These are phyloP conservation scores for Polymixis lichenea DNA, from an alignment of 2,888 invertebrate genomes.

Conservation along the genomic window DNA sequence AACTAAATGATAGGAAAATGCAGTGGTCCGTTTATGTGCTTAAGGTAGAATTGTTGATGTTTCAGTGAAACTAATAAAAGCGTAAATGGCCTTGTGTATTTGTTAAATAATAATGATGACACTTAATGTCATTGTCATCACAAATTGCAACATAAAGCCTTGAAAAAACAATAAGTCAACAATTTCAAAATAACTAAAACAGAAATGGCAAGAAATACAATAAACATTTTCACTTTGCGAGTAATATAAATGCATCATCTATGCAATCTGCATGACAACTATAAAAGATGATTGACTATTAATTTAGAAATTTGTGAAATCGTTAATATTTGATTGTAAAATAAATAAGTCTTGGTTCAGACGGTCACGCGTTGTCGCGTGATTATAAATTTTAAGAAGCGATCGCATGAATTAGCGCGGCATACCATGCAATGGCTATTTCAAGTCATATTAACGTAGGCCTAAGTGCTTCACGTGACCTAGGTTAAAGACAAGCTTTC, in stretches of 20 bases:
- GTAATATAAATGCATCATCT: slow-evolving; percentile 26
- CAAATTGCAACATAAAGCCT: not conserved
- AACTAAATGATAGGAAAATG: slow-evolving; percentile 12
- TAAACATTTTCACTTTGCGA: slow-evolving; percentile 2
- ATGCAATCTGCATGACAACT: slow-evolving; percentile 36
- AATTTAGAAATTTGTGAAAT: slow-evolving; percentile 51
- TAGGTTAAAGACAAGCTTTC: not conserved
- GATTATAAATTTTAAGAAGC: not conserved
- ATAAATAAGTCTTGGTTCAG: slow-evolving; percentile 37
- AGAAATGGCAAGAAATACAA: slow-evolving; percentile 2
- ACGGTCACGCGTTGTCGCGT: slow-evolving; percentile 2
- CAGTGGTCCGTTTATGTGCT: not conserved
- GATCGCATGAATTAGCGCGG: not conserved
- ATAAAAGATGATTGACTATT: slow-evolving; percentile 19
- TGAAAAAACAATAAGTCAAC: not conserved
- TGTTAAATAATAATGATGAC: not conserved
- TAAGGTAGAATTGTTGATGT: too few relatives aligned
- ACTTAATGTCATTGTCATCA: slow-evolving; percentile 7
- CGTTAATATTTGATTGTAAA: slow-evolving; percentile 35
- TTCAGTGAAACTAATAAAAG: too few relatives aligned
- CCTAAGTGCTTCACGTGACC: not conserved
- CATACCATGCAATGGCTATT: not conserved
- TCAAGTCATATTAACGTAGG: not conserved
- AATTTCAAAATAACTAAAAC: not conserved
- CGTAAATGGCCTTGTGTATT: not conserved